A percentile compares a stretch with the other conserved stretches of the same genome.
phyloP scores from a whole-genome alignment of 2,888 invertebrate genomes.

The Eudemis profundana region DNA sequence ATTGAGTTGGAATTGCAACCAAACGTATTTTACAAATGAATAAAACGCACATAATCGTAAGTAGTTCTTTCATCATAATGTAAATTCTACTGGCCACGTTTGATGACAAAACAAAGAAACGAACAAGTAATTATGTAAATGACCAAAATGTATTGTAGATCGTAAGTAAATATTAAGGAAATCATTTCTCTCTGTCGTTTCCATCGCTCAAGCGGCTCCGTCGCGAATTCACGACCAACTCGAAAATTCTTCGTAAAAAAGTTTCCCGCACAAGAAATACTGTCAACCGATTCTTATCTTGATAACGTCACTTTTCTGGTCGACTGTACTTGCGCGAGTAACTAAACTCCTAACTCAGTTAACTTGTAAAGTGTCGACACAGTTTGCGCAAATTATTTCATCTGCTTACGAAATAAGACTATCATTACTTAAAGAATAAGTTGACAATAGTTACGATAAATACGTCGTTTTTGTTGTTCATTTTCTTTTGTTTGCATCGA shows the following conservation, averaged over 20 bases:
- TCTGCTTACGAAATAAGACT: constrained; percentile 30
- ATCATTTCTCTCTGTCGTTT: constrained; percentile 36
- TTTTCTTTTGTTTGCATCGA: constrained; percentile 26
- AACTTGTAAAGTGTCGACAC: constrained; percentile 35
- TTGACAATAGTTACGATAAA: constrained; percentile 24
- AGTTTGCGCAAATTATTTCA: constrained; percentile 35
- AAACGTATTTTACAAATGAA: constrained; percentile 73
- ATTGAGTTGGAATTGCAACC: constrained; percentile 62
- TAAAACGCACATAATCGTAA: constrained; percentile 76
- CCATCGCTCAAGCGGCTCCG: constrained; percentile 23
- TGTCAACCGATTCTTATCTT: constrained; percentile 38
- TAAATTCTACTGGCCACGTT: constrained; percentile 50
- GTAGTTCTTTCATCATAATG: constrained; percentile 65
- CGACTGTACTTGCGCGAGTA: constrained; percentile 30
- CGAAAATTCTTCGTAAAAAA: constrained; percentile 34
- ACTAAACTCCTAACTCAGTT: constrained; percentile 34
- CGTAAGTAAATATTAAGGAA: constrained; percentile 42
- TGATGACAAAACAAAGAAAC: constrained; percentile 32
- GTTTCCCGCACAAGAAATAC: constrained; percentile 36
- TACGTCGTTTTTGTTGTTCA: constrained; percentile 18
- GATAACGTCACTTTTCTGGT: constrained; percentile 31
- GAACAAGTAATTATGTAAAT: constrained; percentile 43
- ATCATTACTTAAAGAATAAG: constrained; percentile 28
- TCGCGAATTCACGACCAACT: constrained; percentile 29
- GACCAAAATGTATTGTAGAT: constrained; percentile 42